Base-by-base conservation (phyloP, 2,113 vertebrate species). In the Cisticola juncidis region DNA sequence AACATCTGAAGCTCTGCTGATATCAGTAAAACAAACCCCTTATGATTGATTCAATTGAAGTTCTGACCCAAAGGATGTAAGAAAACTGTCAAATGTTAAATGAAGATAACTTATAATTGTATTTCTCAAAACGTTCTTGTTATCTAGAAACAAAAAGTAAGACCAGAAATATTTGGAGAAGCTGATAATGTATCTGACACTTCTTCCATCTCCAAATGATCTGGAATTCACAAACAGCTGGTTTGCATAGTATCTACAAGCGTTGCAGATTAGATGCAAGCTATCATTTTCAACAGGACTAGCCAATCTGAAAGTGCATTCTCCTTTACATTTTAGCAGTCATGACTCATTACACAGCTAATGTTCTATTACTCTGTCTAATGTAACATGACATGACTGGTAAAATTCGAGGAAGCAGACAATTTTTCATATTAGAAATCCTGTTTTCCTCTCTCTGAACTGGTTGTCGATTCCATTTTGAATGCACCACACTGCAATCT, bases 311-410 rank as follows among this genome's bases (percentile, higher is more conserved):
- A 96, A 97, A 95, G 87, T 73, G 61, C 44, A 4, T 71, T 97
- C 90, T 97, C 86, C 90, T 96, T 97, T 95, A 97, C 91, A 93
- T 97, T 97, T 97, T 92, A 96, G 82, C 84, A 93, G 95, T 82
- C 94, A 94, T 90, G 92, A 98, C 95, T 98, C 97, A 97, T 98
- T 97, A 97, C 94, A 89, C 91, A 96, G 84, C 66, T 98, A 98
- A 98, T 61, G 44, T 97, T 98, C 92, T 97, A 88, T 98, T 97
- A 94, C 96, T 94, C 88, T 95, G 85, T 94, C 87, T 97, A 97
- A 97, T 97, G 94, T 91, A 98, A 97, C 68, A 97, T 95, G 93
- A 94, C 95, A 88, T 82, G 78, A 95, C 92, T 97, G 90, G 92
- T 94, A 97, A 96, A 96, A 95, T 96, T 96, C 5, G 5, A 90